phyloP scores from a whole-genome alignment of 2,888 invertebrate species.

The Cryptophagus acutangulus region DNA sequence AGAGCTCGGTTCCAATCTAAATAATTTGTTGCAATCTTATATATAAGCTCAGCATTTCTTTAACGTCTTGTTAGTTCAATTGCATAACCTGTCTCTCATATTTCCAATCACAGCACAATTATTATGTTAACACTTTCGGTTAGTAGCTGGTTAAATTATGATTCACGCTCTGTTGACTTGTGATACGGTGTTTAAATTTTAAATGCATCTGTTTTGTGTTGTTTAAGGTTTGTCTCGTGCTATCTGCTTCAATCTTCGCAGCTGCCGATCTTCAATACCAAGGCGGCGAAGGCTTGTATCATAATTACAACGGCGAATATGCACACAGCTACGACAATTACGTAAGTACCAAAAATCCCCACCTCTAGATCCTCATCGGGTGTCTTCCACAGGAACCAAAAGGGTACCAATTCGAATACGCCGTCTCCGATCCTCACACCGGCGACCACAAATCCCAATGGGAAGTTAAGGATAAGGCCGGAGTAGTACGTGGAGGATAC shows the following conservation, averaged over 20 bases:
- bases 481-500: conserved; percentile 41
- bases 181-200: too few relatives aligned
- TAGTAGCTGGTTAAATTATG: too few relatives aligned
- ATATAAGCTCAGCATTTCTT: too few relatives aligned
- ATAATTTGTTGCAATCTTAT: conserved; percentile 3
- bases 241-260: conserved; percentile 15
- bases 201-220: conserved; percentile 11
- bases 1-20: conserved; percentile 2
- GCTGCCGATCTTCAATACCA: conserved; percentile 18
- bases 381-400: conserved; percentile 37
- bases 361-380: too few relatives aligned
- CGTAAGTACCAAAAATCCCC: too few relatives aligned
- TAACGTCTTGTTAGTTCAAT: too few relatives aligned
- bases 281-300: conserved; percentile 22
- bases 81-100: too few relatives aligned
- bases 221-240: conserved; percentile 21
- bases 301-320: conserved; percentile 32
- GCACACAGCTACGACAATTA: conserved; percentile 40
- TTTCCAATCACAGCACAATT: too few relatives aligned
- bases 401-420: conserved; percentile 41
- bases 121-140: too few relatives aligned
- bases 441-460: conserved; percentile 44
- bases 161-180: too few relatives aligned
- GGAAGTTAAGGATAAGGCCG: conserved; percentile 40
- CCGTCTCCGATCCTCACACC: conserved; percentile 41